phyloP scores from a whole-genome alignment of 2,113 vertebrate species.

The Chascanopsetta lugubris region DNA sequence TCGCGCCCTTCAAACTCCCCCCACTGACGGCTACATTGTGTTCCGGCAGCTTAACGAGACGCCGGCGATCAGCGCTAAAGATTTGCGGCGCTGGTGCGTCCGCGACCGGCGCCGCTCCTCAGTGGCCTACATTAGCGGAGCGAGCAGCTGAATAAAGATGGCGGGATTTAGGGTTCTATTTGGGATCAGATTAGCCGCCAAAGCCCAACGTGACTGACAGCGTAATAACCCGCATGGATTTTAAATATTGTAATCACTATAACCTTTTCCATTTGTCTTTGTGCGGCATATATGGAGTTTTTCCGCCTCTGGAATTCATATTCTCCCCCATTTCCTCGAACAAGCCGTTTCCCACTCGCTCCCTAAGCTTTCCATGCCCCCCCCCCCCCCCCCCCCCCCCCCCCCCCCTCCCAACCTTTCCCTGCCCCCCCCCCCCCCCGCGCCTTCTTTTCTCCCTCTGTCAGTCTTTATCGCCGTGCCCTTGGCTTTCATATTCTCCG shows the following conservation, averaged over 20 bases:
- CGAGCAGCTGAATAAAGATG: constrained; percentile 56
- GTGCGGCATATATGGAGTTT: neutral
- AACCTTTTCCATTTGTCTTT: constrained; percentile 2
- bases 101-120: constrained; percentile 1
- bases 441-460: neutral
- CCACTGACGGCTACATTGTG: constrained; percentile 29
- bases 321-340: neutral
- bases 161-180: constrained; percentile 54
- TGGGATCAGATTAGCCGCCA: constrained; percentile 57
- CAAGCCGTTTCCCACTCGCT: neutral
- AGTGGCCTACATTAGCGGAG: constrained; percentile 46
- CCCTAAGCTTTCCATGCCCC: constrained; percentile 6
- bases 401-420: neutral
- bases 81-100: constrained; percentile 14
- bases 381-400: neutral
- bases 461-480: constrained; percentile 62
- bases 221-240: constrained; percentile 48
- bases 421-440: neutral
- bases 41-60: constrained; percentile 40
- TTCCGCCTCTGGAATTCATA: neutral
- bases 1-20: constrained; percentile 44
- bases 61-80: constrained; percentile 36
- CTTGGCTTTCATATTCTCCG: constrained; percentile 55
- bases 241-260: constrained; percentile 24
- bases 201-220: constrained; percentile 45